phyloP scores from a whole-genome alignment of 2,113 vertebrate genomes.

The Bubalus kerabau region DNA sequence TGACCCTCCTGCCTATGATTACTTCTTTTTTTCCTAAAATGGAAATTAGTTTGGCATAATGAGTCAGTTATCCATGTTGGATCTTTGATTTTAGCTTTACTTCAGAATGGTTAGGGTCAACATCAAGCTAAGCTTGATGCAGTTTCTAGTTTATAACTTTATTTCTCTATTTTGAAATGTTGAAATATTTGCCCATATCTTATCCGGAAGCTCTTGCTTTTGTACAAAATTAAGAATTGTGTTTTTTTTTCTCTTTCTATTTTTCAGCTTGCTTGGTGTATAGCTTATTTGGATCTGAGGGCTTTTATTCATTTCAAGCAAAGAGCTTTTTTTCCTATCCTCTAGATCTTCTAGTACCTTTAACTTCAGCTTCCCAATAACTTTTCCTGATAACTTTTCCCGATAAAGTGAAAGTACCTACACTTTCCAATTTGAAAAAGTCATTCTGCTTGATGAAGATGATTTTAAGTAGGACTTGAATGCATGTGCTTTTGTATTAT shows the following conservation, averaged over 20 bases:
- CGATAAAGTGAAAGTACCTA: not conserved
- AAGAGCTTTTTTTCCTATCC: not conserved
- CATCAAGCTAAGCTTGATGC: not conserved
- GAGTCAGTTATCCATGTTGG: not conserved
- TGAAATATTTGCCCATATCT: not conserved
- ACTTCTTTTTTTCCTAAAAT: not conserved
- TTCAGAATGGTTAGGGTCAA: not conserved
- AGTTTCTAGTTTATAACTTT: not conserved
- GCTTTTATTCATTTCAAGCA: not conserved
- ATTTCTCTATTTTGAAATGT: constrained; percentile 1
- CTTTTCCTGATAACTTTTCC: not conserved
- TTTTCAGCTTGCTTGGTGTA: not conserved
- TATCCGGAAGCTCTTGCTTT: not conserved
- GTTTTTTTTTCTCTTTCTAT: not conserved
- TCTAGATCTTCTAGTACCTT: not conserved
- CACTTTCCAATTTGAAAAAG: not conserved
- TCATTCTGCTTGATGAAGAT: not conserved
- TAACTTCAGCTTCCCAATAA: not conserved
- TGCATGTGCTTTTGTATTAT: not conserved
- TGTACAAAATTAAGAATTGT: not conserved
- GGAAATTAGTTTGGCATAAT: not conserved
- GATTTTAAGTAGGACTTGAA: not conserved
- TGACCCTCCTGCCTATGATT: not conserved
- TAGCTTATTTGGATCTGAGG: not conserved
- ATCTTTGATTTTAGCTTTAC: not conserved